Base-by-base conservation (phyloP, 2,888 invertebrate genomes). In the Cryptus viduatorius region DNA sequence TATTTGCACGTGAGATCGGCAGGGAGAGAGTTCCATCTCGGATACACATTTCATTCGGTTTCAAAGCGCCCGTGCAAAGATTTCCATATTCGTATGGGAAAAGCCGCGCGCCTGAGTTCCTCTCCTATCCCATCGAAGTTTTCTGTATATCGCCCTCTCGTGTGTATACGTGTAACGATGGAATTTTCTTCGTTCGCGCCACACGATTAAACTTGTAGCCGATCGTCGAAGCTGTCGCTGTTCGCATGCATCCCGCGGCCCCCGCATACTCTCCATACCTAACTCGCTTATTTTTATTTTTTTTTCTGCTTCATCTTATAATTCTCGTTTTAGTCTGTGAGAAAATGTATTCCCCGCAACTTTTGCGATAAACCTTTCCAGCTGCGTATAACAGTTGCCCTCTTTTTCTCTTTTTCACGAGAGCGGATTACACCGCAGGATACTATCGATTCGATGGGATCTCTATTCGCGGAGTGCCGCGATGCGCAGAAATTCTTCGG, bases 31-130 rank as follows among this genome's bases (percentile, higher is more conserved):
- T 71, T 77, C 71, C 83, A 79, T 77, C 87, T 81, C 82, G 83
- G 84, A 86, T 86, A 86, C 68, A 81, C 89, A 85, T 88, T 89
- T 87, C 85, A 86, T 88, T 84, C 87, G 86, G 81, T 79, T 67
- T 64, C 53, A 61, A 46, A 61, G 64, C 64, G 79, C 78, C 53
- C 69, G 56, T 69, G 24, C 67, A 61, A 16, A 56, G 72, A 89
- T 90, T 89, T 89, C 90, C 89, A 90, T 89, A 90, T 88, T 88
- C 87, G 89, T 88, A 88, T 84, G 83, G 87, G 86, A 88, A 89
- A 89, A 84, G 37, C 72, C 69, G 80, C 72, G 78, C 81, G 68
- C 46, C 37, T n/a, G 31, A 42, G 77, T 64, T 78, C 77, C 77
- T 85, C 75, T 75, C 72, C n/a, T 0, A 16, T 16, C 16, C 16